Percentiles rank a stretch among this genome's conserved stretches.
These are phyloP conservation scores for Tetropium fuscum DNA, from an alignment of 2,888 invertebrate genomes.

Conservation along the genomic window DNA sequence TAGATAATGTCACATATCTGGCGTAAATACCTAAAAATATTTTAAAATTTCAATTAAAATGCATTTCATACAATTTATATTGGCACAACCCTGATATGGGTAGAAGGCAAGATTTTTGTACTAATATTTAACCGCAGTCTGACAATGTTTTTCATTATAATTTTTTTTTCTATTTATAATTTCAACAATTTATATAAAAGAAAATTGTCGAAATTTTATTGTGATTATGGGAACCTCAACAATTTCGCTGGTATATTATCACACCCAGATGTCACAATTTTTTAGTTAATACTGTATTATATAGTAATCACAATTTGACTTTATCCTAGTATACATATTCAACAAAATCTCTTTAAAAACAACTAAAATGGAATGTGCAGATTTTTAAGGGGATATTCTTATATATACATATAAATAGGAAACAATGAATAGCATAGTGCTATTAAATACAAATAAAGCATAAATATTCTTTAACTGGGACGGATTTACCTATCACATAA, in stretches of 20 bases:
- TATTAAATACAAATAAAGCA: conserved; percentile 11
- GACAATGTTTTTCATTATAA: no score
- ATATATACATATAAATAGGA: conserved; percentile 1
- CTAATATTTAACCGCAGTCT: conserved; percentile 6
- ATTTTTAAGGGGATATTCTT: no score
- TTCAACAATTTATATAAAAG: not conserved
- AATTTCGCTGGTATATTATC: no score
- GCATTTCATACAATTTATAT: no score
- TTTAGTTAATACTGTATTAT: no score
- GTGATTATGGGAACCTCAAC: no score
- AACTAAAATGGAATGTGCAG: not conserved
- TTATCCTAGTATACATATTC: conserved; percentile 5
- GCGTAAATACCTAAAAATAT: not conserved
- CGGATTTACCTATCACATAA: conserved; percentile 36
- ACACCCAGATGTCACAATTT: no score
- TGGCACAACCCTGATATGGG: conserved; percentile 21
- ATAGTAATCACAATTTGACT: not conserved
- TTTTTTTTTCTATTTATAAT: no score
- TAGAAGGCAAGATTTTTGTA: conserved; percentile 23
- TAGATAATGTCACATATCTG: not conserved
- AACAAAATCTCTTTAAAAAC: not conserved
- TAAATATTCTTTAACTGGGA: conserved; percentile 22
- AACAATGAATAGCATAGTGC: not conserved
- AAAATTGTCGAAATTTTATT: no score
- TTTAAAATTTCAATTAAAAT: no score